phyloP scores from a whole-genome alignment of 2,113 vertebrate genomes.

The Channa argus region DNA sequence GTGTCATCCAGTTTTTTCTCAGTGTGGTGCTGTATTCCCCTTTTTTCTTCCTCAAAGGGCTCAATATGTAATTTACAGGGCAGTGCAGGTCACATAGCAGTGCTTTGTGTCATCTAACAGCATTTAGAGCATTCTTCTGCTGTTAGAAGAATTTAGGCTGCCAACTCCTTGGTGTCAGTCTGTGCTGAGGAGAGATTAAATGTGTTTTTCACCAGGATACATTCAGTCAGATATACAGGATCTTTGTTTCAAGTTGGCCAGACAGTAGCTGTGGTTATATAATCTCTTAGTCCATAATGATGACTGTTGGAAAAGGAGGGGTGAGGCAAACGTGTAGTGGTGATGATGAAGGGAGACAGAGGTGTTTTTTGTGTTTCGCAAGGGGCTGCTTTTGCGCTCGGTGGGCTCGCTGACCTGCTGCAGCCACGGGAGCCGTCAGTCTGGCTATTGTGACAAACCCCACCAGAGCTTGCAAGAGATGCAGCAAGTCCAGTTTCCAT shows the following conservation, averaged over 20 bases:
- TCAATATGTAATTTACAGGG: slow-evolving; percentile 12
- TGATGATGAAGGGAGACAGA: slow-evolving; percentile 25
- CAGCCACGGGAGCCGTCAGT: slow-evolving; percentile 59
- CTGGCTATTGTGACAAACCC: slow-evolving; percentile 50
- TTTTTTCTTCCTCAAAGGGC: background rate
- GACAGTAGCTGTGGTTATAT: slow-evolving; percentile 56
- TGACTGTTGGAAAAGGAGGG: background rate
- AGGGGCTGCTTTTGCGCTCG: slow-evolving; percentile 14
- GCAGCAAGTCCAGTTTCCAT: slow-evolving; percentile 85
- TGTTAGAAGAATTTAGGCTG: background rate
- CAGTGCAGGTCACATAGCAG: slow-evolving; percentile 28
- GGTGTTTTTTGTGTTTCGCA: slow-evolving; percentile 30
- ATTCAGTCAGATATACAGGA: background rate
- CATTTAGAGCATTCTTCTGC: background rate
- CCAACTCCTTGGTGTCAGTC: background rate
- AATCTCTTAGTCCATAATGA: slow-evolving; percentile 45
- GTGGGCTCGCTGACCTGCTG: slow-evolving; percentile 55
- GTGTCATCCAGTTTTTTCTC: slow-evolving; percentile 18
- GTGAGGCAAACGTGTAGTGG: background rate
- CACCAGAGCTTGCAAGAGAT: slow-evolving; percentile 67
- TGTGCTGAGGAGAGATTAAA: background rate
- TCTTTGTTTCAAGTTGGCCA: slow-evolving; percentile 38
- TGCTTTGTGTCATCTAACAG: slow-evolving; percentile 10
- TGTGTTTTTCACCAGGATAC: background rate
- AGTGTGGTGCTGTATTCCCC: background rate